Conservation (phyloP, 2,797 vertebrate genomes). For the Ctenopoma multispine region DNA sequence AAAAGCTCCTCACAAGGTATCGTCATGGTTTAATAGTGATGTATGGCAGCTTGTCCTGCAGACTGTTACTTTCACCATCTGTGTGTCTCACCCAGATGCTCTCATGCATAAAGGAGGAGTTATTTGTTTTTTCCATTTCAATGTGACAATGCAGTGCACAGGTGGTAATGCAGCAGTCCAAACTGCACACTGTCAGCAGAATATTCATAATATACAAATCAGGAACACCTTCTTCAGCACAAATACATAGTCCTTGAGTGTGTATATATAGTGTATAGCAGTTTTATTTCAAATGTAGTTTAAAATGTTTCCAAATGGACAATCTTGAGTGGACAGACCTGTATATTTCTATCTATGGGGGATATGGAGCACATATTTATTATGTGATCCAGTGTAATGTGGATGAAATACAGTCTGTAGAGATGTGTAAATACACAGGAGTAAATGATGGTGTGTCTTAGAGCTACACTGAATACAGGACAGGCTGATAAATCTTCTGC, state of each 20-base stretch:
- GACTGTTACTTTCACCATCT: not conserved
- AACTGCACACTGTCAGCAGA: constrained; percentile 7
- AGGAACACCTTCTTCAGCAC: not conserved
- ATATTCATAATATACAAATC: not conserved
- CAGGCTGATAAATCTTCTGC: not conserved
- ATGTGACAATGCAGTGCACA: not conserved
- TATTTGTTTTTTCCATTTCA: not conserved
- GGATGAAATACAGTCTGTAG: not conserved
- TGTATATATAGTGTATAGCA: not conserved
- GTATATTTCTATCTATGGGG: too few relatives aligned
- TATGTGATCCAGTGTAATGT: not conserved
- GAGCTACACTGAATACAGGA: not conserved
- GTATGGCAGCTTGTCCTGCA: not conserved
- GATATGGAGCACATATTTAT: too few relatives aligned
- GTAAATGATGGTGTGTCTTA: not conserved
- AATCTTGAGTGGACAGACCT: not conserved
- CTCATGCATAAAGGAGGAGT: not conserved
- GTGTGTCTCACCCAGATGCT: not conserved
- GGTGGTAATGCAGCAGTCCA: not conserved
- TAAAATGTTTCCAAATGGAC: not conserved
- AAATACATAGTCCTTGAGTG: not conserved
- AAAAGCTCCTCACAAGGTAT: not conserved
- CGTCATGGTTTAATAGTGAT: not conserved
- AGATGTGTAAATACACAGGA: not conserved
- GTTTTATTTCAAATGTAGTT: too few relatives aligned